phyloP scores from a whole-genome alignment of 2,797 vertebrate genomes.

The Babyrousa celebensis region DNA sequence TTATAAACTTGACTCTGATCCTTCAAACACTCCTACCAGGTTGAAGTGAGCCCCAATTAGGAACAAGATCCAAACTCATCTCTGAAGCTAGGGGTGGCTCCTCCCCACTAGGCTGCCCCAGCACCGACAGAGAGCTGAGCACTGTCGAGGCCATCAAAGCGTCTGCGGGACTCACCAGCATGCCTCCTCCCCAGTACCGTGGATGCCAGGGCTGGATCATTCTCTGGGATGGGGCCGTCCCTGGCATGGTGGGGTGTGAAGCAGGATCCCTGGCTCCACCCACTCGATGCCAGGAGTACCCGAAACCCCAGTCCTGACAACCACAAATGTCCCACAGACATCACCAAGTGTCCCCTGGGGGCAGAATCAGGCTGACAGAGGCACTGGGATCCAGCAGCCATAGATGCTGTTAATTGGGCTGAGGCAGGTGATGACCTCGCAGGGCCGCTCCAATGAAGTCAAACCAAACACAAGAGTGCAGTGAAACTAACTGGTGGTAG shows the following conservation, averaged over 20 bases:
- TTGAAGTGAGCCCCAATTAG: background rate
- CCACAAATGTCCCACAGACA: background rate
- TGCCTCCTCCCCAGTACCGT: background rate
- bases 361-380: background rate
- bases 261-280: background rate
- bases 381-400: background rate
- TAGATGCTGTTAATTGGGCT: background rate
- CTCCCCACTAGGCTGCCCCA: background rate
- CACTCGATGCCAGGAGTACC: background rate
- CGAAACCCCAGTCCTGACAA: background rate
- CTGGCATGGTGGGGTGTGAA: too few relatives aligned
- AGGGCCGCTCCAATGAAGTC: background rate
- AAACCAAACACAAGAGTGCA: background rate
- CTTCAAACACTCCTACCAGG: background rate
- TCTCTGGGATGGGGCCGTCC: background rate
- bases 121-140: background rate
- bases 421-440: background rate
- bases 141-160: rapidly evolving
- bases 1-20: background rate
- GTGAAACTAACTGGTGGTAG: background rate
- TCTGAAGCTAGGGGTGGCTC: background rate
- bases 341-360: background rate
- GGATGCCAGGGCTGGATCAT: rapidly evolving
- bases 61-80: background rate
- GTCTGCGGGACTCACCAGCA: background rate